Evolutionary conservation across 2,888 invertebrate genomes (phyloP), one percentile per base, ranked within the genome.

Genomic region (Loripinus fragilis): DNA sequence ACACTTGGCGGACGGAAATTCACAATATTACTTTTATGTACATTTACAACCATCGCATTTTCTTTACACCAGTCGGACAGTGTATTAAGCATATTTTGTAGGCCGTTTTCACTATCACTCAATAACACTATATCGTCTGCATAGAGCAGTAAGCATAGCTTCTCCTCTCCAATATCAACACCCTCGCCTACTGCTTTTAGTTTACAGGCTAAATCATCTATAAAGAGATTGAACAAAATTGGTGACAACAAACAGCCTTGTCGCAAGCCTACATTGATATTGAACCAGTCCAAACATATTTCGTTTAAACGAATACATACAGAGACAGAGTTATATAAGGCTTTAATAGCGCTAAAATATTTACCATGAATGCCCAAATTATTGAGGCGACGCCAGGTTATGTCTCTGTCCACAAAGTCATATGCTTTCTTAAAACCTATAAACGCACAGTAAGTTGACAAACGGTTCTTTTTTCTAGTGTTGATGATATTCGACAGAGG

Each of bases 51-150:
- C 60, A 75, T 48, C 12, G 25, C 35, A 69, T 68, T 74, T 7
- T 20, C 7, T 12, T n/a, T n/a, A 64, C 76, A 74, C 78, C 81
- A 81, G 15, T 15, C 23, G 70, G 41, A 42, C 38, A 81, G 48
- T 25, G 8, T 35, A 71, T 75, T 33, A 38, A 78, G 30, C 52
- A 78, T 50, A 25, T 17, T 17, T 35, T 78, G 74, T 50, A 81
- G 42, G 33, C 78, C 75, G 20, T 25, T 35, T 60, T 81, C 74
- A n/a, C 38, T 75, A 71, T 81, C 77, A 5, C 66, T 71, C 23
- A 78, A n/a, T 25, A 74, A n/a, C 2, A 71, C 74, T 10, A 75
- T 23, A 42, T 78, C 71, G 55, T 75, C 66, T 17, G 78, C 78
- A 55, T 78, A 78, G 8, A 68, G 48, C 3, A 78, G 30, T 20